Base-by-base conservation (phyloP, 2,113 vertebrate genomes). In the Dasyurus viverrinus region DNA sequence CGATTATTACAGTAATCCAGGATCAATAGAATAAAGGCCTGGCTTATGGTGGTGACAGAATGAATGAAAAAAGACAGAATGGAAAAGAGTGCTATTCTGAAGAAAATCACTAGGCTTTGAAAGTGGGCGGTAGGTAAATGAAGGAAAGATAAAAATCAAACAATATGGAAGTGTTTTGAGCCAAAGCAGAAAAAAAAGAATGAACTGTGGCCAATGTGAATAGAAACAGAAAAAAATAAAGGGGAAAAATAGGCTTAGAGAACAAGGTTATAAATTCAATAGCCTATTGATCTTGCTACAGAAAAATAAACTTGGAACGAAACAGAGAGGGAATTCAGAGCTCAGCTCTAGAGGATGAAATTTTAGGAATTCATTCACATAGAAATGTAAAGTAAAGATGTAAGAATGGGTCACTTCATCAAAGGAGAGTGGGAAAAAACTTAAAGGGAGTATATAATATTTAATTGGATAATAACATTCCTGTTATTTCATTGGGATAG, bases 211-310 rank as follows among this genome's bases (percentile, higher is more conserved):
- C 36, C 14, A 93, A 30, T 16, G 11, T 19, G 50, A 57, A 90
- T 2, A 94, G 46, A 95, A 94, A 90, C 68, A 90, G 94, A 93
- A 16, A 24, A 10, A 89, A 25, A 53, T 19, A 55, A 60, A 95
- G 1, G 1, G 2, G 8, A 26, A 14, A 6, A 1, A 16, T 93
- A n/a, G 48, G 46, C 42, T 95, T 93, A 76, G 50, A 54, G 68
- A 54, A 54, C n/a, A 91, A 76, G 54, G 76, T 24, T 50, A 22
- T 42, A n/a, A 84, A 36, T 84, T 84, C 36, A 42, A 42, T 22
- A 84, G 68, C 42, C 16, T 68, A 68, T 68, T 68, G 30, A n/a
- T 36, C 30, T 16, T 8, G n/a, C 16, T 42, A 42, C 36, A 42
- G 68, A 84, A 42, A n/a, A 84, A 84, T 84, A 8, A 42, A 84